A percentile compares a stretch with the other conserved stretches of the same genome.
These are phyloP conservation scores for Monomorium pharaonis DNA, from an alignment of 1,140 invertebrate genomes.

Conservation along the genomic window DNA sequence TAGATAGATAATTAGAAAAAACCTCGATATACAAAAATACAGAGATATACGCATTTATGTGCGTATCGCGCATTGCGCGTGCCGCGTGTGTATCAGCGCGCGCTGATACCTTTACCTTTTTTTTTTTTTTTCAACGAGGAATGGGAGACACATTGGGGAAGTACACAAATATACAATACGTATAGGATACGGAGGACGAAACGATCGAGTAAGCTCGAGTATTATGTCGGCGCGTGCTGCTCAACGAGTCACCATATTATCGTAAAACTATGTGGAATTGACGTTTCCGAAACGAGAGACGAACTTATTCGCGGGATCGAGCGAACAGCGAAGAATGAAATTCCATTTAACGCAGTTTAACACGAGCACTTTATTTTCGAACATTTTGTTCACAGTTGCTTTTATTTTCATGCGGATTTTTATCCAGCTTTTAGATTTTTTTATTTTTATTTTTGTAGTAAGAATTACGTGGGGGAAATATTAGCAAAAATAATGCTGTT, in stretches of 20 bases:
- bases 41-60: constrained; percentile 74
- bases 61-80: background rate
- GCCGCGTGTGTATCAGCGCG: constrained; percentile 14
- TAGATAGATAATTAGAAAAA: constrained; percentile 81
- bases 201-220: constrained; percentile 65
- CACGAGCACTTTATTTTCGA: background rate
- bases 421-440: background rate
- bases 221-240: constrained; percentile 43
- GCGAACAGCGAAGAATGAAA: background rate
- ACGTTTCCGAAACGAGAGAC: constrained; percentile 43
- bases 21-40: constrained; percentile 85
- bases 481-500: background rate
- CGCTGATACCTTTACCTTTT: constrained; percentile 29
- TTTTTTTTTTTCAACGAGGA: constrained; percentile 12
- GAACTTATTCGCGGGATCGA: constrained; percentile 18
- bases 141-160: constrained; percentile 48
- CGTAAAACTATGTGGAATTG: constrained; percentile 33
- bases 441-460: background rate
- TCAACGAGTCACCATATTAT: constrained; percentile 35
- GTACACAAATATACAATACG: constrained; percentile 29
- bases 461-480: background rate
- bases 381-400: background rate
- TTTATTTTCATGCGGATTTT: background rate
- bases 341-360: background rate
- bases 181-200: constrained; percentile 66